phyloP scores from a whole-genome alignment of 1,140 invertebrate genomes.

The Drosophila varians region DNA sequence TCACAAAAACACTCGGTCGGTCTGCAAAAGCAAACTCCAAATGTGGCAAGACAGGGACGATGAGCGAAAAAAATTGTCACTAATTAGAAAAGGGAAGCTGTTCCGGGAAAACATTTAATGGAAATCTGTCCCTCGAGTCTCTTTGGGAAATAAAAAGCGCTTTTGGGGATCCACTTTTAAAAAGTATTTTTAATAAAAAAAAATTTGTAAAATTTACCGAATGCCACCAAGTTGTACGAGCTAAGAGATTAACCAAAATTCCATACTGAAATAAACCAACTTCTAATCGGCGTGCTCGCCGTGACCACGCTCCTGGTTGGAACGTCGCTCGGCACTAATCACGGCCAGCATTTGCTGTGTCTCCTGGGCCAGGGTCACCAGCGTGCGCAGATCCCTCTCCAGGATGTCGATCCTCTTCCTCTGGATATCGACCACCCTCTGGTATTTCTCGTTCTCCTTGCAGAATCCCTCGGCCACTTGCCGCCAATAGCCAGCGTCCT shows the following conservation, averaged over 20 bases:
- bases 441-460: conserved; percentile 21
- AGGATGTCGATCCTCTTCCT: conserved; percentile 34
- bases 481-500: conserved; percentile 40
- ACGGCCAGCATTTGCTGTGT: conserved; percentile 47
- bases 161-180: neutral
- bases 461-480: conserved; percentile 19
- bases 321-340: conserved; percentile 14
- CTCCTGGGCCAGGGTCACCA: conserved; percentile 47
- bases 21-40: conserved; percentile 47
- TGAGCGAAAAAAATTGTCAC: conserved; percentile 48
- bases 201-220: neutral
- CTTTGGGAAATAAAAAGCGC: neutral
- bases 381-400: conserved; percentile 26
- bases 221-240: neutral
- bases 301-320: neutral
- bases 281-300: conserved; percentile 10
- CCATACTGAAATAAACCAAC: conserved; percentile 1
- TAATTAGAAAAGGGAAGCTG: conserved; percentile 57
- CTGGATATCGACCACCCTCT: conserved; percentile 36
- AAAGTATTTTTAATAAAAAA: neutral
- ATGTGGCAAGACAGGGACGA: neutral
- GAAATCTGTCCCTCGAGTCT: neutral
- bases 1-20: conserved; percentile 26
- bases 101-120: neutral
- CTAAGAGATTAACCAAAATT: conserved; percentile 12